Base-by-base conservation (phyloP, 2,888 invertebrate genomes). In the Hofmannophila pseudospretella region DNA sequence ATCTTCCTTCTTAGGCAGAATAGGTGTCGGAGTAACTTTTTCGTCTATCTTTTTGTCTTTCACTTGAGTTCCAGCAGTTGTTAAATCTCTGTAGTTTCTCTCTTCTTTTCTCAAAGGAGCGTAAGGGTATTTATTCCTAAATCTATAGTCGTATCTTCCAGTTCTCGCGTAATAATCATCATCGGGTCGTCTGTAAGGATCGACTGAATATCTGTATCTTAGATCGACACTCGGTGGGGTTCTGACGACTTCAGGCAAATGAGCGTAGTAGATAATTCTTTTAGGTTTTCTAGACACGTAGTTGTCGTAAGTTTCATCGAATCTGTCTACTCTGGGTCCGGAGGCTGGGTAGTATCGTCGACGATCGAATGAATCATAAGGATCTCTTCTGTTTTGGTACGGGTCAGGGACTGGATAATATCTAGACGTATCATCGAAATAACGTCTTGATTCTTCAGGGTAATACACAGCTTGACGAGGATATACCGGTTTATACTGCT, bases 251-350 rank as follows among this genome's bases (percentile, higher is more conserved):
- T 92, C 92, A 7, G 92, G 92, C 16, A 92, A 69, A 58, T 91
- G 91, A 0, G 92, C 91, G 49, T 92, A 92, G 58, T 92, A 92
- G 38, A 92, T 91, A 36, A 92, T 90, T 39, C 92, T 85, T 52
- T 89, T 89, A 4, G 89, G 89, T 55, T 88, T 88, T 35, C 84
- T 67, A 2, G 82, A 74, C 5, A 81, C 59, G 38, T 62, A 66
- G 49, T 77, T 81, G 44, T 86, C 82, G 36, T 80, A 77, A 2
- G 55, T 51, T 14, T 82, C 85, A 39, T 88, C 87, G 50, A 75
- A 86, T 52, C 82, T 68, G 38, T 85, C 85, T 67, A 3, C 23
- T 51, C 75, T 67, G 9, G 81, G 68, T 0, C 59, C 73, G 11
- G 33, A 36, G 26, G 14, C 25, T 28, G 71, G 74, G 40, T 52